These are phyloP conservation scores for Antheraea mylitta DNA, from an alignment of 1,140 invertebrate species.

Conservation along the genomic window DNA sequence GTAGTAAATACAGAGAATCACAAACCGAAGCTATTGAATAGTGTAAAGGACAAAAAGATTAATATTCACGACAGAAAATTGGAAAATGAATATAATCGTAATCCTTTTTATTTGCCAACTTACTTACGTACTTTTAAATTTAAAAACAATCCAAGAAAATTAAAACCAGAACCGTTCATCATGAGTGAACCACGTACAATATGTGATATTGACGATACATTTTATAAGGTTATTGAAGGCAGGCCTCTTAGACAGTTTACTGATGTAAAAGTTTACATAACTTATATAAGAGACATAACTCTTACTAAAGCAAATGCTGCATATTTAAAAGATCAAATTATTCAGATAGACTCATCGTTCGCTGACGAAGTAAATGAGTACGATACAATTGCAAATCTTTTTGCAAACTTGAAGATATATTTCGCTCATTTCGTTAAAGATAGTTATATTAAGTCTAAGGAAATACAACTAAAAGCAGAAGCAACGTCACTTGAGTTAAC, in stretches of 20 bases:
- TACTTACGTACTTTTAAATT: slow-evolving; percentile 14
- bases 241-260: slow-evolving; percentile 26
- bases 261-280: slow-evolving; percentile 37
- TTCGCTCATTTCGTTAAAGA: slow-evolving; percentile 29
- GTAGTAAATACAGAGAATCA: slow-evolving; percentile 14
- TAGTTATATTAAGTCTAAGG: slow-evolving; percentile 26
- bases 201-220: slow-evolving; percentile 33
- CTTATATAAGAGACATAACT: slow-evolving; percentile 29
- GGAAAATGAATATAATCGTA: slow-evolving; percentile 9
- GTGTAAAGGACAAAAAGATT: slow-evolving; percentile 4
- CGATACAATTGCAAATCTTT: slow-evolving; percentile 16
- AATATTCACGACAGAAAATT: slow-evolving; percentile 12
- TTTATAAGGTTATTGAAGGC: slow-evolving; percentile 37
- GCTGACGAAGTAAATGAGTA: slow-evolving; percentile 23
- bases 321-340: slow-evolving; percentile 34
- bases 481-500: slow-evolving; percentile 16
- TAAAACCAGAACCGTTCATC: slow-evolving; percentile 18
- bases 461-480: slow-evolving; percentile 16
- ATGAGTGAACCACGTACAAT: slow-evolving; percentile 28
- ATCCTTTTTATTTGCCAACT: slow-evolving; percentile 24
- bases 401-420: slow-evolving; percentile 16
- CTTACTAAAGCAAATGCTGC: slow-evolving; percentile 29
- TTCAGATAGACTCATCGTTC: slow-evolving; percentile 25
- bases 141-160: slow-evolving; percentile 13
- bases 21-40: slow-evolving; percentile 3